These are phyloP conservation scores for Zelleria hepariella DNA, from an alignment of 2,888 invertebrate genomes.

Conservation along the genomic window DNA sequence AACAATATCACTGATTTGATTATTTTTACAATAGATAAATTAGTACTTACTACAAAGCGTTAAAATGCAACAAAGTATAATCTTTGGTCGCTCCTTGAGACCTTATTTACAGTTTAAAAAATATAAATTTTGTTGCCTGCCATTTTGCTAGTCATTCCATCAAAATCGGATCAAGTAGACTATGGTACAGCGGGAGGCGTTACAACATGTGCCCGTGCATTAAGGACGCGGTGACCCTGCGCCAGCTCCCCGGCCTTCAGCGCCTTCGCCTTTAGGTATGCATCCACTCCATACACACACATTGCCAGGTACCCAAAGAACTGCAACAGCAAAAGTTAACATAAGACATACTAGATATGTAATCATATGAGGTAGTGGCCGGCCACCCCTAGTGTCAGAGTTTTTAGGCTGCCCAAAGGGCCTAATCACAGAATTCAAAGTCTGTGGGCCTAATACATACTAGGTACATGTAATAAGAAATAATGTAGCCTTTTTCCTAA, in stretches of 20 bases:
- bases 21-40: conserved; percentile 6
- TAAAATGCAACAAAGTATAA: not conserved
- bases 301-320: conserved; percentile 90
- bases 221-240: conserved; percentile 76
- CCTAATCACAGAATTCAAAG: no score
- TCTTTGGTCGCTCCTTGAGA: not conserved
- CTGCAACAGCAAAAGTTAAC: conserved; percentile 56
- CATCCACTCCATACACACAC: conserved; percentile 85
- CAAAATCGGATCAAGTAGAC: no score
- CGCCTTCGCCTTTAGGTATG: conserved; percentile 81
- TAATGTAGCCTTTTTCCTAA: no score
- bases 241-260: conserved; percentile 77
- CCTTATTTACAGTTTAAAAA: no score
- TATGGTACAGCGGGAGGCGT: conserved; percentile 41
- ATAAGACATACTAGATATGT: no score
- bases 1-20: not conserved
- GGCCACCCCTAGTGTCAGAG: no score
- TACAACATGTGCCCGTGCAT: conserved; percentile 65
- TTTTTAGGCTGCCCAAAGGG: no score
- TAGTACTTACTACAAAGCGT: not conserved
- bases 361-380: no score
- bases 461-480: no score
- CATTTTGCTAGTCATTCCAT: no score
- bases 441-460: no score
- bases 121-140: no score